Percentiles rank a stretch among this genome's conserved stretches.
Conservation (phyloP, 2,113 vertebrate species). For the Elgaria multicarinata region DNA sequence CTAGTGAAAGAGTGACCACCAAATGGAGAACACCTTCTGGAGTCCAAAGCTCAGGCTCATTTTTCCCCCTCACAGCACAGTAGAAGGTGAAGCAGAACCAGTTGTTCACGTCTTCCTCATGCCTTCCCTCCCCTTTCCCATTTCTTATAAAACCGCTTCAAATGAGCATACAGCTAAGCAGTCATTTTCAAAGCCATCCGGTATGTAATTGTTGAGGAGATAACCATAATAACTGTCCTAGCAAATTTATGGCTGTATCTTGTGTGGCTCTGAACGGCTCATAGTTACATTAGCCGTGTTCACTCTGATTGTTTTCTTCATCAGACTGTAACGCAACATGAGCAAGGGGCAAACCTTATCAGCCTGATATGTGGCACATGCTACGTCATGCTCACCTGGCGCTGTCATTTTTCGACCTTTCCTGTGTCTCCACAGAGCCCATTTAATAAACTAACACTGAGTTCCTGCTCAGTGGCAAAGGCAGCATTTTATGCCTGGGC, state of each 20-base stretch:
- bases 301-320: constrained; percentile 38
- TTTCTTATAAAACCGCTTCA: constrained; percentile 52
- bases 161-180: constrained; percentile 38
- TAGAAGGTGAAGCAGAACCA: constrained; percentile 41
- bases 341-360: not conserved
- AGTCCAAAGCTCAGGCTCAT: not conserved
- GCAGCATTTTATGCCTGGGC: not conserved
- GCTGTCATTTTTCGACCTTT: not conserved
- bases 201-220: constrained; percentile 66
- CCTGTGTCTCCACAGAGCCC: not conserved
- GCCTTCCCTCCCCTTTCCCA: constrained; percentile 29
- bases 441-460: not conserved
- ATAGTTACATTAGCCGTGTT: constrained; percentile 7
- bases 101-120: constrained; percentile 18
- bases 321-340: constrained; percentile 16
- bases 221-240: constrained; percentile 48
- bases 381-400: constrained; percentile 24
- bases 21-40: not conserved
- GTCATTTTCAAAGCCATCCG: constrained; percentile 63
- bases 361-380: not conserved
- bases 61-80: not conserved
- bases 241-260: constrained; percentile 50
- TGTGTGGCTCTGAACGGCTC: constrained; percentile 23
- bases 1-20: not conserved
- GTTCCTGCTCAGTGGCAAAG: not conserved